Evolutionary conservation across 2,113 vertebrate species (phyloP).

Genomic region (Sardina pilchardus): DNA sequence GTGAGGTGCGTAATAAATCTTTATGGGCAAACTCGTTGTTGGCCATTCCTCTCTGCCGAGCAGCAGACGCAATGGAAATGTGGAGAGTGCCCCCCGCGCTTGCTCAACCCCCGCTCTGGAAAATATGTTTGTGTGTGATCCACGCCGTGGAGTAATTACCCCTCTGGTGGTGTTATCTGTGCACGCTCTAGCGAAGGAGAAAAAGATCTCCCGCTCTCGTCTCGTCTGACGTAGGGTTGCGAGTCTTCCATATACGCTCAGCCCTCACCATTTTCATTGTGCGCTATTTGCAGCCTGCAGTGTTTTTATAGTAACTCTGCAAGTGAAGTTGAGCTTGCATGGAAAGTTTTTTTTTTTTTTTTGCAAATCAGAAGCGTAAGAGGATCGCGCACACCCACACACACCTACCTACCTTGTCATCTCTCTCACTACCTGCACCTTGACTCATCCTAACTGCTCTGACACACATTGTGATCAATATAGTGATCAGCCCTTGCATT

Average conservation of each 20-base stretch:
- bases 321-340: not conserved
- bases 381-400: too few relatives aligned
- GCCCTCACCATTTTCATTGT: not conserved
- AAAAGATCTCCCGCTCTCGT: not conserved
- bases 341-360: not conserved
- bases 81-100: not conserved
- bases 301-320: not conserved
- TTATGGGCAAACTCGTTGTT: not conserved
- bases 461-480: not conserved
- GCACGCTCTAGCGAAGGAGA: constrained; percentile 23
- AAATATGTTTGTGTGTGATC: constrained; percentile 17
- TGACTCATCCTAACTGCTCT: not conserved
- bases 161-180: constrained; percentile 23
- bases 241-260: not conserved
- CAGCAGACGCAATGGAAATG: constrained; percentile 27
- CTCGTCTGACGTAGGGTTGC: not conserved
- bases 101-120: not conserved
- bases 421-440: not conserved
- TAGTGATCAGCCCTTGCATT: not conserved
- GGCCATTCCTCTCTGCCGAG: not conserved
- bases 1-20: not conserved
- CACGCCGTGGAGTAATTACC: not conserved
- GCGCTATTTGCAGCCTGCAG: not conserved
- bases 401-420: not conserved
- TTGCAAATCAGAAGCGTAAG: not conserved